phyloP scores from a whole-genome alignment of 2,113 vertebrate genomes.

The Mustelus asterias region DNA sequence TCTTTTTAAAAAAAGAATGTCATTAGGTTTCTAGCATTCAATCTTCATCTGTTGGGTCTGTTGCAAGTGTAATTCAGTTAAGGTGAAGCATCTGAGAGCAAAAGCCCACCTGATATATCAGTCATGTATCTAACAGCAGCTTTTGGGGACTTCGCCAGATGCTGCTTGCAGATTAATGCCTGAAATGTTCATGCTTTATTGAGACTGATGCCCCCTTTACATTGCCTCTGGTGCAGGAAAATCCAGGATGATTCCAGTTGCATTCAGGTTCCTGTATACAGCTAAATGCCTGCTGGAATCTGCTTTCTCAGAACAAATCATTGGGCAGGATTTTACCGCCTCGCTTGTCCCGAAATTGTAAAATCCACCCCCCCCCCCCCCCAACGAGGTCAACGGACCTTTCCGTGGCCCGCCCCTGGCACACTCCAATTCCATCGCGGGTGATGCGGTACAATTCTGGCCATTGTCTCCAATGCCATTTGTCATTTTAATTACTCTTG shows the following conservation, averaged over 20 bases:
- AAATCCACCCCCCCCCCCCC: no score
- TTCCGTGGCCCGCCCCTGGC: no score
- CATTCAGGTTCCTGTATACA: background rate
- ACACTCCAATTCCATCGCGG: no score
- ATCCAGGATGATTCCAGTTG: background rate
- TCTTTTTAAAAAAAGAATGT: background rate
- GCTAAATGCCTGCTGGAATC: background rate
- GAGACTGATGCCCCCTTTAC: background rate
- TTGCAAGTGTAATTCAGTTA: conserved; percentile 10
- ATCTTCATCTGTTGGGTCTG: background rate
- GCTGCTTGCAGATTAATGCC: conserved; percentile 6
- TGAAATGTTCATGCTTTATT: background rate
- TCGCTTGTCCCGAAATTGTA: no score
- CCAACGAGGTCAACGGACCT: no score
- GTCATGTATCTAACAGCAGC: background rate
- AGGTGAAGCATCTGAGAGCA: background rate
- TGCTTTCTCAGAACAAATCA: background rate
- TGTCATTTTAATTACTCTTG: background rate
- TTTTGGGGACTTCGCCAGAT: conserved; percentile 30
- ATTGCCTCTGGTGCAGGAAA: background rate
- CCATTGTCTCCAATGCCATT: background rate
- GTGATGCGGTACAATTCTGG: background rate
- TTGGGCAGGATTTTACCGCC: no score
- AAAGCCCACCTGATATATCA: background rate
- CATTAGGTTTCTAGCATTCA: background rate